Base-by-base conservation (phyloP, 2,888 invertebrate species). In the Scaptomyza parva region DNA sequence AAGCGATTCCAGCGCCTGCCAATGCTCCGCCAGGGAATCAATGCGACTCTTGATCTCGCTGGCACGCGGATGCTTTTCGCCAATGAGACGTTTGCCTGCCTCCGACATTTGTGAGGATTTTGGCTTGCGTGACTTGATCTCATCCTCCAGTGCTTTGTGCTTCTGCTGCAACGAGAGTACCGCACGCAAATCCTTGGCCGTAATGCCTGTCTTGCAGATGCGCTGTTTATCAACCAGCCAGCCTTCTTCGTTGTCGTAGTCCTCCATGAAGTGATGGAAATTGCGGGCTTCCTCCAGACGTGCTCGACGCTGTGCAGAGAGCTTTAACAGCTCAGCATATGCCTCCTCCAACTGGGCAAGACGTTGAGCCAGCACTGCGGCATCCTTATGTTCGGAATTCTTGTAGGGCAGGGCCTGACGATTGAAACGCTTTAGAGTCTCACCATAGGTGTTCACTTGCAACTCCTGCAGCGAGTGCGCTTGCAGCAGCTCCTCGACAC, bases 161-260 rank as follows among this genome's bases (percentile, higher is more conserved):
- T 98, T 98, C 91, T 98, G 98, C 64, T 97, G 95, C 54, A 98
- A 92, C 33, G 97, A 97, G 30, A 97, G 93, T 6, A 98, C 97
- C 0, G 97, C 97, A 54, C 97, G 94, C 44, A 99, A 92, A 91
- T 99, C 99, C 91, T 98, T 98, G 1, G 98, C 98, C 0, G 96
- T 95, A 24, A 98, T 96, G n/a, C 96, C 97, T 0, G 98, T 95
- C 89, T 96, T 96, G 90, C 98, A 98, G 67, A 98, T 96, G 5
- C 97, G 94, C 90, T 98, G 97, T 89, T 98, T 98, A 89, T 99
- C 99, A 1, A 96, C 95, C 55, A 99, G 93, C 99, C 99, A 99
- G 0, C 97, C 95, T 92, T 99, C 98, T 92, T 99, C 99, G 86
- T 99, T 99, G 85, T 99, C 99, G 83, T 98, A 96, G 90, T 99